Base-by-base conservation (phyloP, 1,140 invertebrate genomes). In the Calephelis virginiensis region DNA sequence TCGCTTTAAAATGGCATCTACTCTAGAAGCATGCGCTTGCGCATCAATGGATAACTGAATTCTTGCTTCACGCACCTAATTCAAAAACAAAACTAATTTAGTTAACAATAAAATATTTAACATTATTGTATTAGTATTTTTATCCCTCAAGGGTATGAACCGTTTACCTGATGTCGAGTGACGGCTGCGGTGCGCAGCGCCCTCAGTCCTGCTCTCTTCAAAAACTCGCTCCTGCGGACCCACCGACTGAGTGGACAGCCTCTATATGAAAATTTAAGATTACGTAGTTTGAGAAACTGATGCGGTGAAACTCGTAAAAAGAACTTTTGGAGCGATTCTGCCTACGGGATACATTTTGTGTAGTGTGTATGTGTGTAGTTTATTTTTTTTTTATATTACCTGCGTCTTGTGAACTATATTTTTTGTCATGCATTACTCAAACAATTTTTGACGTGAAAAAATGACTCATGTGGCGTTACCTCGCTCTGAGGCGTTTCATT, bases 141-240 rank as follows among this genome's bases (percentile, higher is more conserved):
- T 28, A 28, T 28, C 28, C 28, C 28, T 28, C 5, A 28, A 28
- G 28, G 28, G 59, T 11, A 47, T 14, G 37, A 4, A 61, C 2
- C 11, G 38, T 61, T 4, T 28, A 89, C 85, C 79, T 88, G 83
- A 63, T 86, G 81, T 68, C 84, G 75, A 5, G 76, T 82, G 13
- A 78, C 70, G 8, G 86, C 60, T 8, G 83, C 78, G 13, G 77
- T 79, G 45, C 69, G 73, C 0, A 90, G 73, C 1, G 82, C 82
- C 64, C 73, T 67, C n/a, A 90, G 71, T 9, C 87, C 87, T 46
- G 74, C 73, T 63, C 66, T 75, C 63, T 90, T 90, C 12, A 90
- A 72, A n/a, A 69, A 50, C 8, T 64, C 28, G 69, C 86, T 88
- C 65, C 80, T 67, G 40, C 78, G 80, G 60, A 82, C 78, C 86